Evolutionary conservation across 30 jellyfish, hydroid and myxozoan genomes (phyloP).

Genomic region (Hydra vulgaris): DNA sequence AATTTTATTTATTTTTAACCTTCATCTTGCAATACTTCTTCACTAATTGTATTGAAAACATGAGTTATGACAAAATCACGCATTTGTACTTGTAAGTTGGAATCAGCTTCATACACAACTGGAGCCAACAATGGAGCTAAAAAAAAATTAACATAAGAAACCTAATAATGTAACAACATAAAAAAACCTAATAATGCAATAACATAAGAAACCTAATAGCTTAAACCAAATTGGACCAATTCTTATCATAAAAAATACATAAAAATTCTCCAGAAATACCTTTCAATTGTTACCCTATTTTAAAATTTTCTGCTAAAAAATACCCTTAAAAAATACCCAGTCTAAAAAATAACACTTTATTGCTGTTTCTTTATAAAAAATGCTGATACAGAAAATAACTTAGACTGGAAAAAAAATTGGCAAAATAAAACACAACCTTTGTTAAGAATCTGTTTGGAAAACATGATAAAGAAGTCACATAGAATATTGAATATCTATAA

Average conservation of each 20-base stretch:
- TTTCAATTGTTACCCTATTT: too few relatives aligned
- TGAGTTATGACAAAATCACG: conserved; percentile 77
- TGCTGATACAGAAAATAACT: too few relatives aligned
- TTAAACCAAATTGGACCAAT: background rate
- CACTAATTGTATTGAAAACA: conserved; percentile 61
- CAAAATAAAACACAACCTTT: conserved; percentile 23
- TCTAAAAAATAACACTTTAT: too few relatives aligned
- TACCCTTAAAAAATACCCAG: too few relatives aligned
- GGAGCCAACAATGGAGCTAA: conserved; percentile 28
- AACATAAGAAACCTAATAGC: background rate
- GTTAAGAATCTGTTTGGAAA: conserved; percentile 61
- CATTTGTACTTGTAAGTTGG: conserved; percentile 67
- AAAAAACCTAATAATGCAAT: background rate
- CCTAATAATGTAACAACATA: background rate
- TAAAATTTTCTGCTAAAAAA: too few relatives aligned
- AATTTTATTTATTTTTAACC: too few relatives aligned
- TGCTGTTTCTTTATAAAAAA: too few relatives aligned
- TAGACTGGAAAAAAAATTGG: background rate
- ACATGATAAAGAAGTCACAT: conserved; percentile 56
- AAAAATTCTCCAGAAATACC: too few relatives aligned
- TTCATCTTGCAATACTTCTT: conserved; percentile 69
- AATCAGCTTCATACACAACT: conserved; percentile 64
- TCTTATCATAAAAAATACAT: background rate
- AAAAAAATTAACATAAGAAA: background rate
- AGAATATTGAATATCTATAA: conserved; percentile 55